Conservation (phyloP, 2,888 invertebrate species). For the Athetis lepigone region DNA sequence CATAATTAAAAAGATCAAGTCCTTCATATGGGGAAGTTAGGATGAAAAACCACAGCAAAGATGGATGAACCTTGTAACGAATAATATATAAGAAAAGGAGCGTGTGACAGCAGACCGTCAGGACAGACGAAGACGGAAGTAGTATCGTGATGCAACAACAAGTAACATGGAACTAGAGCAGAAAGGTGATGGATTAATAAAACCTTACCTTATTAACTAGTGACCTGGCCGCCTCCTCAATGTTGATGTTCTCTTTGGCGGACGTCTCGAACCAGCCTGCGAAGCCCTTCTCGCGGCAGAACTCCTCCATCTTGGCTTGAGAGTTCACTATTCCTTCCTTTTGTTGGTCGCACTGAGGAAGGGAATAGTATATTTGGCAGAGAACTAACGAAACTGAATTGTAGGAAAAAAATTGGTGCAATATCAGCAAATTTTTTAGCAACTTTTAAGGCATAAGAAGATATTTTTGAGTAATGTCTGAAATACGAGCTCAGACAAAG, state of each 20-base stretch:
- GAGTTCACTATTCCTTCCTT: constrained; percentile 97
- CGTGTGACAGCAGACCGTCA: no score
- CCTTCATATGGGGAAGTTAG: no score
- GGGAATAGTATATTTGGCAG: constrained; percentile 69
- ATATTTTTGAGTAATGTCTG: no score
- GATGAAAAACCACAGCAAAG: no score
- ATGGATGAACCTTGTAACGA: no score
- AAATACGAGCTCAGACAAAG: no score
- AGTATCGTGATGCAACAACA: no score
- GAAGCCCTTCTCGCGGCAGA: constrained; percentile 97
- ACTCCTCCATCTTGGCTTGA: constrained; percentile 96
- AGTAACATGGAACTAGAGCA: no score
- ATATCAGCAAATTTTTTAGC: background rate
- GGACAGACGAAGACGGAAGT: no score
- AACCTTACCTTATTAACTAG: constrained; percentile 96
- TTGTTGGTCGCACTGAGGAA: constrained; percentile 95
- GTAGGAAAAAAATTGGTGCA: background rate
- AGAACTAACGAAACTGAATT: background rate
- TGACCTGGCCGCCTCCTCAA: constrained; percentile 98
- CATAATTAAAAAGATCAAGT: no score
- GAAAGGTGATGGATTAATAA: background rate
- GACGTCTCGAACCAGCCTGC: constrained; percentile 99
- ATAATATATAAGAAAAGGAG: no score
- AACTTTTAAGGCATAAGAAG: no score
- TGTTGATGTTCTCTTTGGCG: constrained; percentile 98